Base-by-base conservation (phyloP, 2,888 invertebrate species). In the Portevinia maculata region DNA sequence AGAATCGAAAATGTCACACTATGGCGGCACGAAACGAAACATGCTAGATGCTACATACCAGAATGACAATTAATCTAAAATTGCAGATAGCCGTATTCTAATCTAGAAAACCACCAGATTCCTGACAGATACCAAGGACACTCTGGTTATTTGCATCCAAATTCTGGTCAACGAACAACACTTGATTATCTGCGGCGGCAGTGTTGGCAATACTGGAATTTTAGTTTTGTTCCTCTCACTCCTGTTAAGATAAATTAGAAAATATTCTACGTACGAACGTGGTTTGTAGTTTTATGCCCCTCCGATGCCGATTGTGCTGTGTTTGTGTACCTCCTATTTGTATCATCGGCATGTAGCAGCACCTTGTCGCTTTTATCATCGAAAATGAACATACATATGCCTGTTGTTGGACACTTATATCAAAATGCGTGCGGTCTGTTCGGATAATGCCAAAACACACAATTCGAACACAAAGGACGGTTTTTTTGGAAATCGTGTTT, bases 101-200 rank as follows among this genome's bases (percentile, higher is more conserved):
- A 44, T 73, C 59, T 73, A n/a, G 9, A 39, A 5, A 79, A 59
- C 76, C 76, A 57, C 48, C 50, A 67, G 65, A 67, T 60, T 67
- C 52, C 60, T 55, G 60, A 39, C 53, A 60, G 46, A 67, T 67
- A 60, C 67, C 79, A 79, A 74, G 67, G 79, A 67, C 60, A 67
- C 67, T 19, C 21, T 13, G 79, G 74, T 67, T 67, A 79, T 73
- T 71, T 30, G 64, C 34, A 57, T 71, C 46, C 64, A n/a, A 59
- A 78, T 78, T 78, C 52, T 73, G 78, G 71, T 78, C 73, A 59
- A 52, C 57, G 64, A 21, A 71, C 71, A 65, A 57, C 52, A 78
- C 71, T 71, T 65, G 71, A 78, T 78, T 78, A 71, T 78, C 44
- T 65, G 71, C 13, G 50, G 44, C 9, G 44, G 4, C 11, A 15